A percentile compares a stretch with the other conserved stretches of the same genome.
These are phyloP conservation scores for Himalopsyche tibetana DNA, from an alignment of 2,888 invertebrate species.

Conservation along the genomic window DNA sequence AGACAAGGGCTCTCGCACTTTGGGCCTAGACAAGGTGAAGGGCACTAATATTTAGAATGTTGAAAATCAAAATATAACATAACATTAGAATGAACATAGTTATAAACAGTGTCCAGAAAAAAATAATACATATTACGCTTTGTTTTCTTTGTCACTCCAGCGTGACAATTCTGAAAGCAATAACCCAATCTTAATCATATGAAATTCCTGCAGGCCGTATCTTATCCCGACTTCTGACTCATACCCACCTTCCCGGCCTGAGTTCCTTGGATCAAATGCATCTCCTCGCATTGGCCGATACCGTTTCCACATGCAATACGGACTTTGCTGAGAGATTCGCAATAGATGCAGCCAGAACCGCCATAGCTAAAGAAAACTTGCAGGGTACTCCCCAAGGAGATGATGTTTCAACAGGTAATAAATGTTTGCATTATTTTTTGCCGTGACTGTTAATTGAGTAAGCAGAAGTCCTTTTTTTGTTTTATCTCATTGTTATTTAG, in stretches of 20 bases:
- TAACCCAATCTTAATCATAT: neutral
- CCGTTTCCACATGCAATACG: conserved; percentile 94
- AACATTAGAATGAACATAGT: no score
- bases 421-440: neutral
- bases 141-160: no score
- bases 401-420: conserved; percentile 75
- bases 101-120: no score
- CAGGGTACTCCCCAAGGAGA: conserved; percentile 76
- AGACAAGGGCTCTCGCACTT: conserved; percentile 89
- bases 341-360: conserved; percentile 80
- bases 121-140: no score
- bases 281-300: conserved; percentile 97
- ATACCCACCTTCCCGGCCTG: conserved; percentile 95
- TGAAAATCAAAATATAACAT: no score
- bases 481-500: no score
- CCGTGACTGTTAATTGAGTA: no score
- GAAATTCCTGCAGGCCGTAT: conserved; percentile 79
- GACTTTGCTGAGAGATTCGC: conserved; percentile 91
- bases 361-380: conserved; percentile 81
- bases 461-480: no score
- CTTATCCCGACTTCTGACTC: conserved; percentile 92
- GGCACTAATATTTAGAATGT: no score
- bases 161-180: no score
- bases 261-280: conserved; percentile 99
- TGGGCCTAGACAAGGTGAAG: conserved; percentile 86